Evolutionary conservation across 2,888 invertebrate species (phyloP).

Genomic region (Drosophila planitibia): DNA sequence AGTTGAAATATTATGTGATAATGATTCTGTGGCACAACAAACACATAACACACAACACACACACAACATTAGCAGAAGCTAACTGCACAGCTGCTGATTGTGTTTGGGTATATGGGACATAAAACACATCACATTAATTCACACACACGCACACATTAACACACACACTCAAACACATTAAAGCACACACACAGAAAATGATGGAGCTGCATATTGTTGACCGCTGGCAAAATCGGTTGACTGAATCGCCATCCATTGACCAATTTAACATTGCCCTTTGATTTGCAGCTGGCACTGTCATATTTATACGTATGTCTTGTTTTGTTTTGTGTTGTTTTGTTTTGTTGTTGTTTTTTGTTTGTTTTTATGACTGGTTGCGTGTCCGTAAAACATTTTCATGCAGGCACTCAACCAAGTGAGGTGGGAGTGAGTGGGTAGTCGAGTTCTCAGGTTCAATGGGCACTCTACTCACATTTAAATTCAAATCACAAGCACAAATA

Average conservation of each 20-base stretch:
- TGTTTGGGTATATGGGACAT: constrained; percentile 8
- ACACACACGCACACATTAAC: constrained; percentile 1
- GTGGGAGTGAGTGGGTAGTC: background rate
- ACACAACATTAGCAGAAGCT: background rate
- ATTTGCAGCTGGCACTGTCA: constrained; percentile 52
- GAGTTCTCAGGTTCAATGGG: constrained; percentile 35
- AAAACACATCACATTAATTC: constrained; percentile 38
- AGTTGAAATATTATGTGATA: background rate
- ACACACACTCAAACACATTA: background rate
- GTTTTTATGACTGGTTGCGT: constrained; percentile 7
- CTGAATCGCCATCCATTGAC: constrained; percentile 46
- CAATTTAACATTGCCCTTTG: constrained; percentile 43
- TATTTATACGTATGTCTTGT: constrained; percentile 12
- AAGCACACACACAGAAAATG: background rate
- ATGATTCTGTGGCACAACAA: background rate
- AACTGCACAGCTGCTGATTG: constrained; percentile 3
- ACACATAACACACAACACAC: too few relatives aligned
- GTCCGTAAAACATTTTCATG: constrained; percentile 44
- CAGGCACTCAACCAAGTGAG: constrained; percentile 34
- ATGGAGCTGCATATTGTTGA: constrained; percentile 45
- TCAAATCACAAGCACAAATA: constrained; percentile 68
- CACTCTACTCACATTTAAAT: constrained; percentile 71
- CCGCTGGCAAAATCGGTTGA: constrained; percentile 43
- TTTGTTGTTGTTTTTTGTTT: background rate
- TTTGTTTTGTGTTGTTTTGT: background rate